Evolutionary conservation across 37 sponge, comb jelly and placozoan species (phyloP).

Genomic region (Geodia barretti): DNA sequence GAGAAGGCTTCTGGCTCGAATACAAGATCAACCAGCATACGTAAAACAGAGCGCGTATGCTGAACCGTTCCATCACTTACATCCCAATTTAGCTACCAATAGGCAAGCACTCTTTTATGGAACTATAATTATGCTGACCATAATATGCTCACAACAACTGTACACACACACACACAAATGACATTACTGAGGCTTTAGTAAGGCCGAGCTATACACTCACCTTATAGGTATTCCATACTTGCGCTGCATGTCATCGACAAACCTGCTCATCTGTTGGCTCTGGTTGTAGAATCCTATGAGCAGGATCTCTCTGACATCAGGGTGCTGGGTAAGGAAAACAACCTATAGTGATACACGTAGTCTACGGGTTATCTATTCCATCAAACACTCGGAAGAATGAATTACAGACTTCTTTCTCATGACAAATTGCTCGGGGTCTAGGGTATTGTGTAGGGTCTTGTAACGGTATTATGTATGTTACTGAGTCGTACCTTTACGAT

Average conservation of each 20-base stretch:
- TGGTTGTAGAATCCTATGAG: slow-evolving; percentile 85
- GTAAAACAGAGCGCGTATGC: too few species aligned
- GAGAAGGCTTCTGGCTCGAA: too few species aligned
- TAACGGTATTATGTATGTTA: not conserved
- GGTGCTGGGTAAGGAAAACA: slow-evolving; percentile 40
- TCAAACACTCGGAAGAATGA: too few species aligned
- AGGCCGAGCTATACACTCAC: slow-evolving; percentile 12
- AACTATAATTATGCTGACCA: not conserved
- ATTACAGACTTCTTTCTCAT: too few species aligned
- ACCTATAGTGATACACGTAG: not conserved
- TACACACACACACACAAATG: slow-evolving; percentile 19
- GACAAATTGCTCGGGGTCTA: not conserved
- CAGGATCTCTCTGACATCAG: slow-evolving; percentile 80
- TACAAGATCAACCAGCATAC: too few species aligned
- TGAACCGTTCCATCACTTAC: too few species aligned
- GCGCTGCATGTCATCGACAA: slow-evolving; percentile 61
- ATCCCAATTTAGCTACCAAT: too few species aligned
- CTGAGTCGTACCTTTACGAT: slow-evolving; percentile 71
- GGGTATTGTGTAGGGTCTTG: not conserved
- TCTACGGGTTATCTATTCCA: not conserved
- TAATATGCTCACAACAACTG: not conserved
- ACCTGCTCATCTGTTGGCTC: slow-evolving; percentile 58
- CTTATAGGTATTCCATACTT: slow-evolving; percentile 64
- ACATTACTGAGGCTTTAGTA: not conserved
- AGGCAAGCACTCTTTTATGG: too few species aligned